Evolutionary conservation across 2,888 invertebrate genomes (phyloP).

Genomic region (Lapara coniferarum): DNA sequence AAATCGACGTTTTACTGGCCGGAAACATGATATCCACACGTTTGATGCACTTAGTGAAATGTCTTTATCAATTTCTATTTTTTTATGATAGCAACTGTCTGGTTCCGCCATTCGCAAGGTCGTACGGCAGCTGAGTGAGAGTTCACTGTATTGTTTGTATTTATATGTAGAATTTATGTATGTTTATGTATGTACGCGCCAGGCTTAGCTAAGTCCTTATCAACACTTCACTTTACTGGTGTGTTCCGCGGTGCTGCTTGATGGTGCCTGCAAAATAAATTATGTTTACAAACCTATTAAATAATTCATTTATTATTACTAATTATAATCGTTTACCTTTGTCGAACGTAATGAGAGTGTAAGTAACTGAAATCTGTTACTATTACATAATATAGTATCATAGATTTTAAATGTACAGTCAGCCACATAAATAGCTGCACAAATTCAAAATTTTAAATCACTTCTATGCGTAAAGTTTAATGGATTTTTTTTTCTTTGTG

Average conservation of each 20-base stretch:
- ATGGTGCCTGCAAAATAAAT: constrained; percentile 55
- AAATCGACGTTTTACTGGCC: constrained; percentile 24
- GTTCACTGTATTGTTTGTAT: constrained; percentile 51
- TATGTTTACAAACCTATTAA: not conserved
- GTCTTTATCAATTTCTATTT: constrained; percentile 33
- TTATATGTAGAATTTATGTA: constrained; percentile 45
- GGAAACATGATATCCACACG: constrained; percentile 17
- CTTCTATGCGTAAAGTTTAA: too few species aligned
- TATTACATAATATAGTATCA: too few species aligned
- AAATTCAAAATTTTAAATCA: too few species aligned
- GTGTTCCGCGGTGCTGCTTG: constrained; percentile 56
- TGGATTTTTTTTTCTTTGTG: too few species aligned
- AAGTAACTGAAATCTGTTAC: too few species aligned
- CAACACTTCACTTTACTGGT: constrained; percentile 79
- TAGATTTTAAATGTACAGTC: too few species aligned
- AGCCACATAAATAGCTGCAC: too few species aligned
- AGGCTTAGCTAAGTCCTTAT: constrained; percentile 76
- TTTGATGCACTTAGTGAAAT: constrained; percentile 16
- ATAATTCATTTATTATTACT: not conserved
- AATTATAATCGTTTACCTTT: not conserved
- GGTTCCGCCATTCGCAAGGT: constrained; percentile 35
- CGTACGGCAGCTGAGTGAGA: constrained; percentile 43
- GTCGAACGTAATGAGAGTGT: not conserved
- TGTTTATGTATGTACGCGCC: constrained; percentile 65
- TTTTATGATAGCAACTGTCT: constrained; percentile 48